These are phyloP conservation scores for Ostrea edulis DNA, from an alignment of 1,140 invertebrate genomes.

Conservation along the genomic window DNA sequence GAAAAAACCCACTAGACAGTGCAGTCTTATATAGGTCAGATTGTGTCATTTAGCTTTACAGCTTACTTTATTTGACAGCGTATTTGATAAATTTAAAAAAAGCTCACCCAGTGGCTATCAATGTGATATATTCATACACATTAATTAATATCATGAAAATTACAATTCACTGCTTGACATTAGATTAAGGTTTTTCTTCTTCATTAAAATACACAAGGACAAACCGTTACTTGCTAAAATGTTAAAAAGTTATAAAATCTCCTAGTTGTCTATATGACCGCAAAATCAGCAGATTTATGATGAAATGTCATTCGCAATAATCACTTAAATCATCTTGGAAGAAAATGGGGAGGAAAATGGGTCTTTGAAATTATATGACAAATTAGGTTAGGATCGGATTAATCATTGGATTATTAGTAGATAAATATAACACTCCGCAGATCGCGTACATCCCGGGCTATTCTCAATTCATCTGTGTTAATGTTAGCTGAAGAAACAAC, in stretches of 20 bases:
- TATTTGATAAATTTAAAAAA: too few species aligned
- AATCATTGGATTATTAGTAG: too few species aligned
- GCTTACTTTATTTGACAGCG: too few species aligned
- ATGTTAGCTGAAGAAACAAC: too few species aligned
- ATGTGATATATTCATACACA: neutral
- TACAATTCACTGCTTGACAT: neutral
- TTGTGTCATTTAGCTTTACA: too few species aligned
- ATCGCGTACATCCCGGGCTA: too few species aligned
- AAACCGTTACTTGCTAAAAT: conserved; percentile 2
- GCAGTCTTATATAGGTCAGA: too few species aligned
- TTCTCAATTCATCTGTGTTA: too few species aligned
- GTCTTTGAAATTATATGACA: conserved; percentile 6
- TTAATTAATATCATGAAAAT: neutral
- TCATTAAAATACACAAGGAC: conserved; percentile 11
- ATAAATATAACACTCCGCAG: too few species aligned
- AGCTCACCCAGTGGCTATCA: too few species aligned
- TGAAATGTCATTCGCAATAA: neutral
- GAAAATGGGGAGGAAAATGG: neutral
- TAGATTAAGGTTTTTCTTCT: neutral
- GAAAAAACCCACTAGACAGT: too few species aligned
- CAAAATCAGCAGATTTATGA: conserved; percentile 12
- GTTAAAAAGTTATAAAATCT: neutral
- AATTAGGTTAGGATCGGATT: neutral
- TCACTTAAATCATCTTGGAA: neutral
- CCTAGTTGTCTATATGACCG: neutral